These are phyloP conservation scores for Osmerus eperlanus DNA, from an alignment of 2,113 vertebrate species.

Conservation along the genomic window DNA sequence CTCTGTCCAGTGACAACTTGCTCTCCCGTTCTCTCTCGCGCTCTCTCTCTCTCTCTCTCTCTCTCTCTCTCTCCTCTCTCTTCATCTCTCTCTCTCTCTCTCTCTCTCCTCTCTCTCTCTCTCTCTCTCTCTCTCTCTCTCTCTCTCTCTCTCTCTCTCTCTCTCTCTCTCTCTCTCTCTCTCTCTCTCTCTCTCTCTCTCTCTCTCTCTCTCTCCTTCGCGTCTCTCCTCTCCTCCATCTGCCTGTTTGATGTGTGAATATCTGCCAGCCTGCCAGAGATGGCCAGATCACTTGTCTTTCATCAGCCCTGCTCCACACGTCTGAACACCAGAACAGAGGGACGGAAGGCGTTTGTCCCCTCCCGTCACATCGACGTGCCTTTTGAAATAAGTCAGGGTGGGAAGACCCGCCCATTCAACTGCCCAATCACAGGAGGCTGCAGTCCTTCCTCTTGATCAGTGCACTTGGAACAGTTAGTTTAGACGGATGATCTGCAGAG, in stretches of 20 bases:
- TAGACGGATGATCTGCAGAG: not conserved
- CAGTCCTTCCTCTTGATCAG: not conserved
- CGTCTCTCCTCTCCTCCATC: slow-evolving; percentile 12
- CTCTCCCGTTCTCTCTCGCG: not conserved
- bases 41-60: slow-evolving; percentile 2
- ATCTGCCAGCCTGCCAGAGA: slow-evolving; percentile 45
- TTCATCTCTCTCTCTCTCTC: slow-evolving; percentile 7
- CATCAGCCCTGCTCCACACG: slow-evolving; percentile 24
- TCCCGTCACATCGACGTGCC: not conserved
- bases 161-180: slow-evolving; percentile 2
- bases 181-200: not conserved
- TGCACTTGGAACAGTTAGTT: not conserved
- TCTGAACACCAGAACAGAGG: not conserved
- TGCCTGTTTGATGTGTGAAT: slow-evolving; percentile 35
- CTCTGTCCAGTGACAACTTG: slow-evolving; percentile 26
- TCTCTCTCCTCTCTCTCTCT: slow-evolving; percentile 18
- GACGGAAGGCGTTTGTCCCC: slow-evolving; percentile 8
- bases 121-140: slow-evolving; percentile 17
- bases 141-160: not conserved
- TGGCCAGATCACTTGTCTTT: slow-evolving; percentile 33
- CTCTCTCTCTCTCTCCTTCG: slow-evolving; percentile 18
- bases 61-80: not conserved
- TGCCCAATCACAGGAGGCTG: too few species aligned
- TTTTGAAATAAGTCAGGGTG: not conserved
- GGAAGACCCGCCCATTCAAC: not conserved